Evolutionary conservation across 2,113 vertebrate species (phyloP).

Genomic region (Cyphomyrus discorhynchus): DNA sequence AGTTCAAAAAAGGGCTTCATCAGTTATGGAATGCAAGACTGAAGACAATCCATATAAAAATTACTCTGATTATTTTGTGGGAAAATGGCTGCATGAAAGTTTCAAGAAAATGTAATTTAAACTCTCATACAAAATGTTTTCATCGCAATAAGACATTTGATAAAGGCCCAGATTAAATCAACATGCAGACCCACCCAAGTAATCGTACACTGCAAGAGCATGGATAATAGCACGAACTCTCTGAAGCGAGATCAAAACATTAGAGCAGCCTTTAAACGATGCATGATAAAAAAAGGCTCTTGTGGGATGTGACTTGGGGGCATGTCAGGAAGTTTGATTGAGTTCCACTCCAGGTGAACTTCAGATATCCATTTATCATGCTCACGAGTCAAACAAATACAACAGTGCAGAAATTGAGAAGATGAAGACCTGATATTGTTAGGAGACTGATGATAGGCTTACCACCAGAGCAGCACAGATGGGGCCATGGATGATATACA

Average conservation of each 20-base stretch:
- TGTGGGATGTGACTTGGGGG: slow-evolving; percentile 17
- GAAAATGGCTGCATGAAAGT: background rate
- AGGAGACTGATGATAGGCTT: slow-evolving; percentile 31
- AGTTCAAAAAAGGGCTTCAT: background rate
- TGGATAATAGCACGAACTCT: slow-evolving; percentile 2
- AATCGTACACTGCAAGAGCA: background rate
- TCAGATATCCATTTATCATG: background rate
- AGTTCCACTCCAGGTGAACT: background rate
- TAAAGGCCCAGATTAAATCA: background rate
- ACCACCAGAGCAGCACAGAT: slow-evolving; percentile 94
- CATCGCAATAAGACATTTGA: background rate
- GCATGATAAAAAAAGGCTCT: background rate
- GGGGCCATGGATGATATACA: slow-evolving; percentile 95
- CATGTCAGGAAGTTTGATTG: slow-evolving; percentile 15
- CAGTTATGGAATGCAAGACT: too few relatives aligned
- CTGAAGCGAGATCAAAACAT: slow-evolving; percentile 23
- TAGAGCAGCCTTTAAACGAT: background rate
- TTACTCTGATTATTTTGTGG: background rate
- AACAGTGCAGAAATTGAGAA: background rate
- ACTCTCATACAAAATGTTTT: background rate
- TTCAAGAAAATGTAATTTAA: background rate
- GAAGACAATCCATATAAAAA: background rate
- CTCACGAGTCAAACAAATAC: background rate
- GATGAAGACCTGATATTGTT: background rate
- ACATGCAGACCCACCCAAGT: background rate